A percentile compares a stretch with the other conserved stretches of the same genome.
phyloP scores from a whole-genome alignment of 1,140 invertebrate genomes.

The Mactra quadrangularis region DNA sequence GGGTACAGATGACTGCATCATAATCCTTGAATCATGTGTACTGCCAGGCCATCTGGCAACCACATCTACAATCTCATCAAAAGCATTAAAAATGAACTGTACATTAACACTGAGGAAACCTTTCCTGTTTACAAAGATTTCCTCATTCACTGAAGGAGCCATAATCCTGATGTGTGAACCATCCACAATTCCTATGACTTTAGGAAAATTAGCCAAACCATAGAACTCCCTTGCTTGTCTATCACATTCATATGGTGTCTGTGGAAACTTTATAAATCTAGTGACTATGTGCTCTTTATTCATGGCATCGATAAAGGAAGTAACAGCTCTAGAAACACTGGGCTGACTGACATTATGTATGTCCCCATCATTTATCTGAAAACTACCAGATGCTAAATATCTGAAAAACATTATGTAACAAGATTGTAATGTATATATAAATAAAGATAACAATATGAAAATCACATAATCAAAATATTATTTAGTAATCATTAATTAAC shows the following conservation, averaged over 20 bases:
- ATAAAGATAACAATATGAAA: too few relatives aligned
- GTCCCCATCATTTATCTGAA: not conserved
- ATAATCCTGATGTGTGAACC: not conserved
- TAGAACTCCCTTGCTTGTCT: not conserved
- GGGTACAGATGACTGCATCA: not conserved
- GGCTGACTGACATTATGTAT: not conserved
- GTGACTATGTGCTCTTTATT: not conserved
- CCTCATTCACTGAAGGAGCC: not conserved
- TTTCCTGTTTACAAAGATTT: not conserved
- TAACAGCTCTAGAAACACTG: not conserved
- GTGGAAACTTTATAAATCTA: not conserved
- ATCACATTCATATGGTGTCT: not conserved
- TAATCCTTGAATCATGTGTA: not conserved
- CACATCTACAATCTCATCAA: not conserved
- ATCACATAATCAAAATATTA: too few relatives aligned
- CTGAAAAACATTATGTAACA: not conserved
- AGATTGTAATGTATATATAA: too few relatives aligned
- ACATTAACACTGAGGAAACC: not conserved
- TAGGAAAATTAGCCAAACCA: not conserved
- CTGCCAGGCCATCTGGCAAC: not conserved
- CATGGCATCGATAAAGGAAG: not conserved
- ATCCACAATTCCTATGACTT: slow-evolving; percentile 4
- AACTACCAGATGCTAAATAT: slow-evolving; percentile 8
- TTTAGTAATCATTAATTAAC: too few relatives aligned
- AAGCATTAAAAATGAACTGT: not conserved